A percentile compares a stretch with the other conserved stretches of the same genome.
Conservation (phyloP, 2,797 vertebrate species). For the Champsocephalus gunnari region DNA sequence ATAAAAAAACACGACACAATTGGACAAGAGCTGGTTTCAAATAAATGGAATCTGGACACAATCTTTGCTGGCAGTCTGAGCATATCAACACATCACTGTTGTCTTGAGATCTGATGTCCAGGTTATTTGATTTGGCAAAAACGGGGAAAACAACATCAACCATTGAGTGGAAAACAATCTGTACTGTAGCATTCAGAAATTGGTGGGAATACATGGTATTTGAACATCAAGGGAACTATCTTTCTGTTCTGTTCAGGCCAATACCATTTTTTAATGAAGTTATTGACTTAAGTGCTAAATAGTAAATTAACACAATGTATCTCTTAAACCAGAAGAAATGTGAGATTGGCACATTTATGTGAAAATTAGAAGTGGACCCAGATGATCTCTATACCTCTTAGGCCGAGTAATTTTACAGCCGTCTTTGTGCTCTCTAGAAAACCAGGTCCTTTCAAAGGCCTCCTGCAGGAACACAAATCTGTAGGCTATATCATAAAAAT, state of each 20-base stretch:
- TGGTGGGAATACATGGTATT: constrained; percentile 10
- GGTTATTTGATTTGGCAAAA: not conserved
- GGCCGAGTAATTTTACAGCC: not conserved
- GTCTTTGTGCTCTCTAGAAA: not conserved
- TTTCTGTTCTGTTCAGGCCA: not conserved
- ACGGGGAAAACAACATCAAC: not conserved
- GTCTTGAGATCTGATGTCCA: not conserved
- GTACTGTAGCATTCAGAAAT: not conserved
- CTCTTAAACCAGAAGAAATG: not conserved
- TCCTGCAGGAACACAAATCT: not conserved
- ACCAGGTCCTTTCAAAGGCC: not conserved
- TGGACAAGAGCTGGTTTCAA: not conserved
- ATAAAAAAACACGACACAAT: not conserved
- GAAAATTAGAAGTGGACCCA: not conserved
- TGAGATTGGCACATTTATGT: not conserved
- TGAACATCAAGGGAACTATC: constrained; percentile 2
- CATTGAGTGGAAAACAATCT: no score
- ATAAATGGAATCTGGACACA: not conserved
- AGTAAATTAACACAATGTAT: not conserved
- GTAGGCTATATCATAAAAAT: not conserved
- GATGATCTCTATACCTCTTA: not conserved
- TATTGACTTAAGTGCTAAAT: not conserved
- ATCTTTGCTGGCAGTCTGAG: not conserved
- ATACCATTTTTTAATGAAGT: not conserved
- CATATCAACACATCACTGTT: not conserved